These are phyloP conservation scores for Rousettus madagascariensis DNA, from an alignment of 2,797 vertebrate genomes.

Conservation along the genomic window DNA sequence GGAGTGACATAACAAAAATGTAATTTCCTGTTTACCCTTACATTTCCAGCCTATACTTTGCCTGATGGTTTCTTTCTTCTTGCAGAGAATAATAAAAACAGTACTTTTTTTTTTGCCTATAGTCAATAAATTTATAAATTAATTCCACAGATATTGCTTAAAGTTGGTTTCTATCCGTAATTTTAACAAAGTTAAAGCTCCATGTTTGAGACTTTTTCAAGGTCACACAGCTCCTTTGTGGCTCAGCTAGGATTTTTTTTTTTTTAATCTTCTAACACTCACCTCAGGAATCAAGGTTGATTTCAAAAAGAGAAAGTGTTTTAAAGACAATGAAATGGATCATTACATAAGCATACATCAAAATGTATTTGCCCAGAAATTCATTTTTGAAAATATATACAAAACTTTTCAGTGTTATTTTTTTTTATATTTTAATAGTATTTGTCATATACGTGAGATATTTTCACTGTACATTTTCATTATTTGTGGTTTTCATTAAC, in stretches of 20 bases:
- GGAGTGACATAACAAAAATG: neutral
- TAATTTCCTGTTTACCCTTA: slow-evolving; percentile 30
- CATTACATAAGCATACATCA: neutral
- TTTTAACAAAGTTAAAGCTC: neutral
- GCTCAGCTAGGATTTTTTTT: neutral
- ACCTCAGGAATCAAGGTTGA: neutral
- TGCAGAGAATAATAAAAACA: neutral
- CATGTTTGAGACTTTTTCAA: neutral
- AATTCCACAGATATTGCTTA: neutral
- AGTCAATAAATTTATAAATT: neutral
- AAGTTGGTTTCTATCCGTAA: neutral
- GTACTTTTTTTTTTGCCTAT: neutral
- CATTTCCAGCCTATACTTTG: slow-evolving; percentile 6
- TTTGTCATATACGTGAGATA: neutral
- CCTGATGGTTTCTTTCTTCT: slow-evolving; percentile 27
- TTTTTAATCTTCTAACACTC: neutral
- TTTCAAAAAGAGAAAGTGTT: slow-evolving; percentile 20
- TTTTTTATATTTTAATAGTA: neutral
- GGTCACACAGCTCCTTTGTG: neutral
- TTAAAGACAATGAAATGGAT: neutral
- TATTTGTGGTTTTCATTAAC: neutral
- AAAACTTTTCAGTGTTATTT: neutral
- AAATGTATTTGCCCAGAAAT: neutral
- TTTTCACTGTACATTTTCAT: neutral
- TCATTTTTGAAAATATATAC: neutral